Evolutionary conservation across 2,888 invertebrate species (phyloP), one percentile per base, ranked within the genome.

Genomic region (Drosophila tanythrix): DNA sequence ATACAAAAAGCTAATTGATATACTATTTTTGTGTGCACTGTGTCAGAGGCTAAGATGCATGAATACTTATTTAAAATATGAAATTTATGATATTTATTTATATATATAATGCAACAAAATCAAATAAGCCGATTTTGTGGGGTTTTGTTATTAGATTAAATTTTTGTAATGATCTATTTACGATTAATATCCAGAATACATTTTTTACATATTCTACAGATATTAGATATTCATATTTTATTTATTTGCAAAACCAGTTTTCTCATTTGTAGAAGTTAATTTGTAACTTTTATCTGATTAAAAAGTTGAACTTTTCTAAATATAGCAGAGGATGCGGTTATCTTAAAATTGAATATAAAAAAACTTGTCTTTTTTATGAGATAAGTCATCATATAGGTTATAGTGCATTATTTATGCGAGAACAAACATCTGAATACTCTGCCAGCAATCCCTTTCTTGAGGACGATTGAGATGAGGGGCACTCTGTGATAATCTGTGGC

Each of bases 401-500:
- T 8, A 10, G 3, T 38, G 11, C 29, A 35, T 27, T 13, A 48
- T 21, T 31, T 55, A 18, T 18, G 25, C 38, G n/a, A 57, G 29
- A 8, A 15, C 38, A 8, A 56, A n/a, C 29, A 56, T 15, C 29
- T 40, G 27, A 55, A 38, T 56, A 38, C 56, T 38, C 27, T 56
- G 25, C 4, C 36, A 59, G 29, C 25, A 58, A 43, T 52, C 33
- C 18, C 3, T 21, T 27, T 48, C 25, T 33, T 65, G 66, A 35
- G 29, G 51, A 31, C 60, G 58, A 61, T 74, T 73, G 55, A 36
- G 59, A 53, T 55, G 62, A 51, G 40, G 58, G 65, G 72, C 74
- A 81, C 64, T 76, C 55, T 27, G 40, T 59, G 65, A 76, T 88
- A 91, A 91, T 91, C 88, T 91, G 90, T 90, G 82, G 75, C 59